phyloP scores from a whole-genome alignment of 2,888 invertebrate species.

The Schizaphis graminum region DNA sequence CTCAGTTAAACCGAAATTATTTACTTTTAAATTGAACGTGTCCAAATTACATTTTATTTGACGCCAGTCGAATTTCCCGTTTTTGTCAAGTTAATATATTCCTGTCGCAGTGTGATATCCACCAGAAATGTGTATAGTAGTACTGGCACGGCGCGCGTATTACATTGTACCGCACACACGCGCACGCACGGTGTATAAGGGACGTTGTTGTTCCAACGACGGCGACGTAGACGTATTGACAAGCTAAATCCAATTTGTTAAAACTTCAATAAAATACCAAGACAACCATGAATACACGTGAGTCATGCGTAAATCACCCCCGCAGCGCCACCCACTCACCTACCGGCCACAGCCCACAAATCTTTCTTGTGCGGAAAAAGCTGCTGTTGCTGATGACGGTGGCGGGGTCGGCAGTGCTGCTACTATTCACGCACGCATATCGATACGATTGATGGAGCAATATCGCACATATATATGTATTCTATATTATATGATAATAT shows the following conservation, averaged over 20 bases:
- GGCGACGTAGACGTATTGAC: slow-evolving; percentile 62
- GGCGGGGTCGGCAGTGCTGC: not conserved
- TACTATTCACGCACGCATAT: not conserved
- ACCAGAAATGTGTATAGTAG: not conserved
- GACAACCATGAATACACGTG: slow-evolving; percentile 56
- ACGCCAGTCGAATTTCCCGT: slow-evolving; percentile 64
- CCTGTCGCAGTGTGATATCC: slow-evolving; percentile 49
- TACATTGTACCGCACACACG: not conserved
- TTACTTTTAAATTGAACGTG: slow-evolving; percentile 65
- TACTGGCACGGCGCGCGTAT: not conserved
- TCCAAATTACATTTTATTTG: slow-evolving; percentile 65
- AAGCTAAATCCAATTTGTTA: slow-evolving; percentile 64
- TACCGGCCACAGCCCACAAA: not conserved
- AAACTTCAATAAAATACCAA: slow-evolving; percentile 60
- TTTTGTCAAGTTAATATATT: slow-evolving; percentile 62
- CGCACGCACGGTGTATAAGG: slow-evolving; percentile 10
- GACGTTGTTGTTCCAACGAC: slow-evolving; percentile 39
- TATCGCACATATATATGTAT: not conserved
- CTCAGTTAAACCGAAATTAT: slow-evolving; percentile 66
- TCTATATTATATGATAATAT: not conserved
- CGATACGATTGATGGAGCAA: slow-evolving; percentile 2
- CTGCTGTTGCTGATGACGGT: not conserved
- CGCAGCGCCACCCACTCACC: not conserved
- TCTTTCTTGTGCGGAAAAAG: not conserved
- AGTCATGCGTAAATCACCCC: slow-evolving; percentile 57